A percentile compares a stretch with the other conserved stretches of the same genome.
phyloP scores from a whole-genome alignment of 2,797 vertebrate species.

The Spheniscus humboldti region DNA sequence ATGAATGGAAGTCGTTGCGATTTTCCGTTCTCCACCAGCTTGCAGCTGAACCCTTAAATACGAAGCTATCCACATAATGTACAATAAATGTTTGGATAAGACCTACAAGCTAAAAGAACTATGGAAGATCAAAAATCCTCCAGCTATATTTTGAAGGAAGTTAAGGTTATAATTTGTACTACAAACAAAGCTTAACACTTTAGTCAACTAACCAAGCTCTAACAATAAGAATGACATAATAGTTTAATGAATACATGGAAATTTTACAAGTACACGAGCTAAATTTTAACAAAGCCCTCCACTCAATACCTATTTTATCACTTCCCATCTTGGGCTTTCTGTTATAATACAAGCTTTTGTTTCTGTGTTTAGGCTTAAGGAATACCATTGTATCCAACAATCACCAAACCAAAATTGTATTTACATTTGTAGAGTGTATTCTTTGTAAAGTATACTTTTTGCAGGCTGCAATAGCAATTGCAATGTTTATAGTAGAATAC shows the following conservation, averaged over 20 bases:
- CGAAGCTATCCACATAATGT: background rate
- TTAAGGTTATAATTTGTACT: conserved; percentile 19
- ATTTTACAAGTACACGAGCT: conserved; percentile 77
- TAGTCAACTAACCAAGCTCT: conserved; percentile 48
- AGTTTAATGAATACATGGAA: conserved; percentile 82
- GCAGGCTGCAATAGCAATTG: conserved; percentile 51
- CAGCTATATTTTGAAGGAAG: conserved; percentile 12
- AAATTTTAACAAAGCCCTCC: conserved; percentile 80
- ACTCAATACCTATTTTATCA: conserved; percentile 90
- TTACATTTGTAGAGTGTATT: conserved; percentile 74
- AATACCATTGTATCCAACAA: conserved; percentile 78
- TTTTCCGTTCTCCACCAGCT: background rate
- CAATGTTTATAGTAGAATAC: conserved; percentile 39
- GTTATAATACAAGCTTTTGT: conserved; percentile 86
- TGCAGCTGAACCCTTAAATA: background rate
- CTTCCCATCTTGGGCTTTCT: conserved; percentile 85
- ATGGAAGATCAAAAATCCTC: conserved; percentile 3
- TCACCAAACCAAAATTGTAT: conserved; percentile 71
- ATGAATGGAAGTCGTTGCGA: background rate
- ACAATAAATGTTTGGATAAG: background rate
- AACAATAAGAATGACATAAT: conserved; percentile 83
- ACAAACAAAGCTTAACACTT: conserved; percentile 66
- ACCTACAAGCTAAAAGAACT: background rate
- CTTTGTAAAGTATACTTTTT: conserved; percentile 67
- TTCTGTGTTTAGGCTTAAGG: conserved; percentile 78